These are phyloP conservation scores for Nothura maculosa DNA, from an alignment of 2,797 vertebrate genomes.

Conservation along the genomic window DNA sequence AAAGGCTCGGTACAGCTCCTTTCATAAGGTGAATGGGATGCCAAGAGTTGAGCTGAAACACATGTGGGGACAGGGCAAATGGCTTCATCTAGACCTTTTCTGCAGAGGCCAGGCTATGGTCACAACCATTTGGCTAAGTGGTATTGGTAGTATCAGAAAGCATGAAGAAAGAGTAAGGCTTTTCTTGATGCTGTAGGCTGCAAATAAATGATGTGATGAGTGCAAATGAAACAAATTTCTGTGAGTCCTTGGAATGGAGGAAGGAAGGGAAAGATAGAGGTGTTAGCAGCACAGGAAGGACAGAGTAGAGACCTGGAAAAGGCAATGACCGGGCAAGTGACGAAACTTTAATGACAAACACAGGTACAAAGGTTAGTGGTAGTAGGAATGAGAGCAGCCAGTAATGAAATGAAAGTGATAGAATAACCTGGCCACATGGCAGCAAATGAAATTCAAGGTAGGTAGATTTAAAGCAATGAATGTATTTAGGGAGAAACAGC, in stretches of 20 bases:
- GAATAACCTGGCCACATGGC: neutral
- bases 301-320: neutral
- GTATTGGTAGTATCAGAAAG: neutral
- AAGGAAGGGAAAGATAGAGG: neutral
- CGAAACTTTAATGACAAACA: neutral
- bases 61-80: neutral
- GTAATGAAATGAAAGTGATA: neutral
- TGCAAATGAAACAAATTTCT: neutral
- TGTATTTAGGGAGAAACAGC: neutral
- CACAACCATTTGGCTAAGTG: neutral
- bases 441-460: neutral
- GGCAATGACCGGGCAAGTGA: neutral
- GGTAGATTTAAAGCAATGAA: neutral
- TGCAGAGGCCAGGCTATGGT: neutral
- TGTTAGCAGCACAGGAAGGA: neutral
- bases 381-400: fast-evolving
- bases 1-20: neutral
- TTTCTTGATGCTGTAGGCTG: neutral
- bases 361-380: neutral
- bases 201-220: neutral
- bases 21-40: neutral
- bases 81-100: neutral
- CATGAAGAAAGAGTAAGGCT: neutral
- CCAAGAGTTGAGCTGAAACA: neutral
- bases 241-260: neutral